Percentiles rank a stretch among this genome's conserved stretches.
Evolutionary conservation across 2,888 invertebrate genomes (phyloP).

Genomic region (Bellardia pandia): DNA sequence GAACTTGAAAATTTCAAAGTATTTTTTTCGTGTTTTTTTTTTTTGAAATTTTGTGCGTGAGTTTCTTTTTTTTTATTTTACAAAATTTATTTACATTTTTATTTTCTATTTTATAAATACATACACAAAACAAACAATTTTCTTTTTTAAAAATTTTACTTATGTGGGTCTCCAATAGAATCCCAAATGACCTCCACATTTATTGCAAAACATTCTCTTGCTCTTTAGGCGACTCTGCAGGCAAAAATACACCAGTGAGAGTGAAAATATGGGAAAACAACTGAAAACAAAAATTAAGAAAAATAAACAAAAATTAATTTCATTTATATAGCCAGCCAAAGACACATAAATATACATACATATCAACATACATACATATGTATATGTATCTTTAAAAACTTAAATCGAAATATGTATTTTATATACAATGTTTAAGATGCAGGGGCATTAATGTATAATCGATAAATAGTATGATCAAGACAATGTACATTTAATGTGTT

Average conservation of each 20-base stretch:
- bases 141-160: neutral
- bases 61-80: slow-evolving; percentile 16
- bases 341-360: neutral
- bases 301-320: slow-evolving; percentile 25
- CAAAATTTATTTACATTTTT: slow-evolving; percentile 50
- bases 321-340: neutral
- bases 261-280: slow-evolving; percentile 82
- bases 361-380: neutral
- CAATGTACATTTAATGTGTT: no score
- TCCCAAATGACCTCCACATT: slow-evolving; percentile 82
- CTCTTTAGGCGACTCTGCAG: slow-evolving; percentile 80
- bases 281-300: slow-evolving; percentile 73
- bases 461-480: no score
- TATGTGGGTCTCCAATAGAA: slow-evolving; percentile 78
- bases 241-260: slow-evolving; percentile 80
- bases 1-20: slow-evolving; percentile 46
- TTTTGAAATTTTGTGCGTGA: neutral
- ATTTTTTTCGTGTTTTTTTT: slow-evolving; percentile 26
- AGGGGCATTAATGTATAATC: neutral
- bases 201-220: slow-evolving; percentile 81
- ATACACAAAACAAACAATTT: neutral
- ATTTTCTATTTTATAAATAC: slow-evolving; percentile 18
- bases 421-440: neutral
- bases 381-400: no score
- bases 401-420: no score